Evolutionary conservation across 2,797 vertebrate species (phyloP).

Genomic region (Micropoecilia bifurca): DNA sequence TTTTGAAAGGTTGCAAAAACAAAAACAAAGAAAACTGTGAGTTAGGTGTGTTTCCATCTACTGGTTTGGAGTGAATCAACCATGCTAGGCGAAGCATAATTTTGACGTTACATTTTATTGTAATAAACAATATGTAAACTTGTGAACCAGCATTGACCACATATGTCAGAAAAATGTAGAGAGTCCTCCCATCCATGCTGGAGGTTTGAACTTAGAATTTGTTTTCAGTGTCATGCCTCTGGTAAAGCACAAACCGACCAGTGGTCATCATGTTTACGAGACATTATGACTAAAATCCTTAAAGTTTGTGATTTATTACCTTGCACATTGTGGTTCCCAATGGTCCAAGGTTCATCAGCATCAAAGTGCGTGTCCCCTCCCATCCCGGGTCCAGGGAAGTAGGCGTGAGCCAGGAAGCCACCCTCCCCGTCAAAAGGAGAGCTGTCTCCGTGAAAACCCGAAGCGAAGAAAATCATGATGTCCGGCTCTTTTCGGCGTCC

Average conservation of each 20-base stretch:
- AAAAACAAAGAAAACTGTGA: not conserved
- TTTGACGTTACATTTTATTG: not conserved
- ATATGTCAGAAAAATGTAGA: not conserved
- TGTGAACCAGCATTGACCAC: not conserved
- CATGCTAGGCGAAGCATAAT: not conserved
- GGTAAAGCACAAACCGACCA: not conserved
- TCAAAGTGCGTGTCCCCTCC: slow-evolving; percentile 96
- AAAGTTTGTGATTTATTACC: slow-evolving; percentile 73
- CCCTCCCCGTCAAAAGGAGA: slow-evolving; percentile 94
- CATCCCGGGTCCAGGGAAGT: slow-evolving; percentile 95
- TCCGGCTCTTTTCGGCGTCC: slow-evolving; percentile 90
- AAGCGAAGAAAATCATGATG: slow-evolving; percentile 97
- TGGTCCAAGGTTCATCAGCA: slow-evolving; percentile 95
- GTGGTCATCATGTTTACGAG: not conserved
- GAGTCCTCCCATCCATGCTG: not conserved
- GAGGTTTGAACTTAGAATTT: not conserved
- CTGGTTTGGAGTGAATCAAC: not conserved
- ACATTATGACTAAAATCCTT: not conserved
- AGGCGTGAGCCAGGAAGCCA: slow-evolving; percentile 94
- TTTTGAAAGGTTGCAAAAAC: not conserved
- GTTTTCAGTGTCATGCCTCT: not conserved
- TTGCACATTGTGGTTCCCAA: slow-evolving; percentile 88
- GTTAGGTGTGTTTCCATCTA: not conserved
- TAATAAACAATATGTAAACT: not conserved
- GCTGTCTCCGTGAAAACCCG: slow-evolving; percentile 95